phyloP scores from a whole-genome alignment of 2,888 invertebrate genomes.

The Parochlus steinenii region DNA sequence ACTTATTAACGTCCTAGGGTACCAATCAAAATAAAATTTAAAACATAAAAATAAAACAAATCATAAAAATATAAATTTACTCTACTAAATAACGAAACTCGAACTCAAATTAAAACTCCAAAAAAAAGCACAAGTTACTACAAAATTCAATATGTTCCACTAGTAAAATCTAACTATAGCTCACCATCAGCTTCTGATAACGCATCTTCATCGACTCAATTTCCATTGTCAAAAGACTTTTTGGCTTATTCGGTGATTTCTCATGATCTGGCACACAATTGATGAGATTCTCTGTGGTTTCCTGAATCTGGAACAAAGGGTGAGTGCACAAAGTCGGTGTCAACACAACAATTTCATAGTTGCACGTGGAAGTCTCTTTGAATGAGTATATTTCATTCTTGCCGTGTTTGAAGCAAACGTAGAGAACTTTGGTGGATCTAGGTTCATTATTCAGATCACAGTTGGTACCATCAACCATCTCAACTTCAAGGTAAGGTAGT shows the following conservation, averaged over 20 bases:
- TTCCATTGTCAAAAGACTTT: constrained; percentile 52
- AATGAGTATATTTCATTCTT: constrained; percentile 85
- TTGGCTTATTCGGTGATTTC: constrained; percentile 52
- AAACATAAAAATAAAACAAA: constrained; percentile 13
- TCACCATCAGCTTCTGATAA: constrained; percentile 39
- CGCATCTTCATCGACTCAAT: constrained; percentile 52
- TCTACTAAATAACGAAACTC: constrained; percentile 12
- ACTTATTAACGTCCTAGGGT: constrained; percentile 28
- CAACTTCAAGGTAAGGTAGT: constrained; percentile 75
- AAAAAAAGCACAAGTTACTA: constrained; percentile 7
- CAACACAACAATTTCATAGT: constrained; percentile 81
- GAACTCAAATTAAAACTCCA: constrained; percentile 5
- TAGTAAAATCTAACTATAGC: constrained; percentile 15
- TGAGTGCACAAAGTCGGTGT: constrained; percentile 77
- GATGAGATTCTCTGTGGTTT: constrained; percentile 59
- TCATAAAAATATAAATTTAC: constrained; percentile 6
- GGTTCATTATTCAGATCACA: constrained; percentile 85
- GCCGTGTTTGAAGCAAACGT: constrained; percentile 77
- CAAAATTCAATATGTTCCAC: constrained; percentile 8
- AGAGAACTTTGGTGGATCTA: constrained; percentile 62
- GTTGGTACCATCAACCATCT: constrained; percentile 73
- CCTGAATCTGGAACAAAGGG: constrained; percentile 69
- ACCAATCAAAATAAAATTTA: constrained; percentile 18
- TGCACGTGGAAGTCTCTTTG: constrained; percentile 85
- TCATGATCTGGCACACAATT: constrained; percentile 54